Conservation (phyloP, 2,888 invertebrate genomes). For the Callinectes sapidus region DNA sequence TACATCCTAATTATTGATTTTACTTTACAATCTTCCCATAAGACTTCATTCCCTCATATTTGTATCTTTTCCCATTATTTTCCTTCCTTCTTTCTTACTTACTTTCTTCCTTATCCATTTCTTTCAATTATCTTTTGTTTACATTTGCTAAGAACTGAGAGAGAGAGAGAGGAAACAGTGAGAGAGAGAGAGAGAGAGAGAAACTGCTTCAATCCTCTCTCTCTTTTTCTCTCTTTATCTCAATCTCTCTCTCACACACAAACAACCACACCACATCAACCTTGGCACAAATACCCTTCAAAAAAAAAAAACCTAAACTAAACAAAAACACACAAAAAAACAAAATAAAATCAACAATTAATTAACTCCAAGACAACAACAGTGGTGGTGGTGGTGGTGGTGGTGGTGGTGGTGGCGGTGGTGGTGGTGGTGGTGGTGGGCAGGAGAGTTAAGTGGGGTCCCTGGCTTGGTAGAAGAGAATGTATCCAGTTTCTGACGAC, state of each 20-base stretch:
- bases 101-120: too few relatives aligned
- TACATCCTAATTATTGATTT: too few relatives aligned
- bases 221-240: neutral
- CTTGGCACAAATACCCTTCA: neutral
- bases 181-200: neutral
- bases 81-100: too few relatives aligned
- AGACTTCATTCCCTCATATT: too few relatives aligned
- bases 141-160: neutral
- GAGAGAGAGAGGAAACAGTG: neutral
- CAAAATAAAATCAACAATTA: neutral
- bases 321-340: neutral
- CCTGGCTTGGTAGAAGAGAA: slow-evolving; percentile 97
- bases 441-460: slow-evolving; percentile 77
- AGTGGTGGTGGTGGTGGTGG: neutral
- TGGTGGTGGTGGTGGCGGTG: neutral
- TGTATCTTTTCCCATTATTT: too few relatives aligned
- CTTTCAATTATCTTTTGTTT: neutral
- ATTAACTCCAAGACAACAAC: neutral
- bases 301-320: neutral
- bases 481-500: slow-evolving; percentile 99
- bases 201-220: neutral
- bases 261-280: neutral
- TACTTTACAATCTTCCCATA: too few relatives aligned
- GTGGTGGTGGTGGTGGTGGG: neutral
- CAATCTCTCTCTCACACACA: neutral